Base-by-base conservation (phyloP, 2,113 vertebrate species). In the Aldabrachelys gigantea region DNA sequence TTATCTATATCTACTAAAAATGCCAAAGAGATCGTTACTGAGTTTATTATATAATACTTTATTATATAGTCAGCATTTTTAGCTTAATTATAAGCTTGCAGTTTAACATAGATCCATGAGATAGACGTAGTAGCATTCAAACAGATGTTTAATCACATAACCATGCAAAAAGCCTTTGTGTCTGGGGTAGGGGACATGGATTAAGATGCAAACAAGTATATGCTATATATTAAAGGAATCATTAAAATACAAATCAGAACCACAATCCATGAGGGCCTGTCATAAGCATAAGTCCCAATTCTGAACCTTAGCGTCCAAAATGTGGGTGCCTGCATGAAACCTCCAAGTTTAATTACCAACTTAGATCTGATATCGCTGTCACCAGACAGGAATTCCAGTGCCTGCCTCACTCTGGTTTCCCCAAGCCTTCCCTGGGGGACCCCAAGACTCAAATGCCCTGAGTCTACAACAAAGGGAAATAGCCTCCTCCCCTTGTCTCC, bases 1-100 rank as follows among this genome's bases (percentile, higher is more conserved):
- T 95, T 94, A 89, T 82, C 79, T 84, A 65, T 82, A 88, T 88
- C 65, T 89, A 85, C 35, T 92, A 87, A 91, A 91, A 84, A 93
- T 88, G 82, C 10, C 54, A 96, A 93, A 82, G 54, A 85, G 78
- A 35, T 38, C 4, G 29, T 38, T 87, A 81, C 82, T 80, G 38
- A 52, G 21, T 88, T 95, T 84, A 79, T 88, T 59, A 89, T 86
- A 83, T 35, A 21, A 72, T n/a, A 65, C 14, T 95, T 96, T 90
- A 95, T 90, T 94, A 53, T 78, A 81, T 31, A 52, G 6, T 49
- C 57, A 95, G 87, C 78, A 69, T 27, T 93, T 72, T 95, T n/a
- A n/a, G n/a, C n/a, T 41, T 94, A 95, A 93, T 87, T 84, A 50
- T 91, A 93, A 89, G 88, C 2, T 14, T 41, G 29, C 3, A 53